Evolutionary conservation across 1,140 invertebrate species (phyloP), one percentile per base, ranked within the genome.

Genomic region (Chelonus insularis): DNA sequence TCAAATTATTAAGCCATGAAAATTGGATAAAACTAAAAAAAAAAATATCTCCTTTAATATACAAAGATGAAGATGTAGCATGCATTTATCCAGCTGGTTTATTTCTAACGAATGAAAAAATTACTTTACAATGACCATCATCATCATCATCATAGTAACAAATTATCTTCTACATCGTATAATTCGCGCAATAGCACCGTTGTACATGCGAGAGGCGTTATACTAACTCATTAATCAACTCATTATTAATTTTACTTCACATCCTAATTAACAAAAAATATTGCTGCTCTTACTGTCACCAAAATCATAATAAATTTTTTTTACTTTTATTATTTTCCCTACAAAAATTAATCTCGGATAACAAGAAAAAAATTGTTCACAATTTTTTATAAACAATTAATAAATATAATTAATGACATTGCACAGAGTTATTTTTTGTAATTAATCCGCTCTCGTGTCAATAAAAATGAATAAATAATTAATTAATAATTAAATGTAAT

Each of bases 171-270:
- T 45, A 45, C 43, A 45, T 45, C 14, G 16, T 21, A 45, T 45
- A 45, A 45, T 45, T 45, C 43, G 43, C 16, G 14, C 43, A 21
- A 16, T 20, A 12, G 43, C 6, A 16, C 16, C 9, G 14, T 16
- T 21, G 16, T 9, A 7, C 43, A 50, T 43, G 43, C 25, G 29
- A 48, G n/a, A 48, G 16, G 20, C 43, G n/a, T 23, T 12, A 50
- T 11, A 21, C 43, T 6, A 18, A 16, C 11, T 58, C 16, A 58
- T 58, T 58, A 58, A 58, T 48, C 20, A 50, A 47, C 25, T 36
- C 56, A 58, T 58, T 43, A 58, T 32, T 59, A 47, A 59, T 59
- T 59, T 59, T 50, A 37, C 34, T n/a, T n/a, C n/a, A n/a, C n/a
- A 48, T 48, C 29, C 32, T 50, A 39, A 50, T 50, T 58, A 21